These are phyloP conservation scores for Antedon mediterranea DNA, from an alignment of 53 echinoderm and acorn worm species.

Conservation along the genomic window DNA sequence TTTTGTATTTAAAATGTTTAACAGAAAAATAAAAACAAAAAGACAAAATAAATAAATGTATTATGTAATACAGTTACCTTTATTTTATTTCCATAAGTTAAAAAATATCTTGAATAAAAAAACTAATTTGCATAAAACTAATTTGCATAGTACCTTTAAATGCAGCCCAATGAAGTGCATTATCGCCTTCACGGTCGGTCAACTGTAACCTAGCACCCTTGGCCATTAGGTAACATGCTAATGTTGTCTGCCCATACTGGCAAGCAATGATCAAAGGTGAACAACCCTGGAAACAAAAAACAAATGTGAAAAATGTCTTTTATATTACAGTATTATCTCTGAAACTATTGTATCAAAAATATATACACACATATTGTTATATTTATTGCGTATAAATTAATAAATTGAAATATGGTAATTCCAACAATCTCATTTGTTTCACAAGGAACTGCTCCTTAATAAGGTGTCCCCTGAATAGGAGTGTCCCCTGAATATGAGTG, in stretches of 20 bases:
- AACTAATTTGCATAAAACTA: background rate
- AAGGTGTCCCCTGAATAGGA: no score
- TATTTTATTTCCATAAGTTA: no score
- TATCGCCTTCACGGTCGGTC: constrained; percentile 90
- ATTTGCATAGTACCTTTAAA: constrained; percentile 57
- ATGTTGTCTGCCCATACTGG: constrained; percentile 93
- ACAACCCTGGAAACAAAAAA: constrained; percentile 50
- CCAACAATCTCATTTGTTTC: no score
- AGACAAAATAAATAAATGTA: no score
- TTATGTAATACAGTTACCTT: no score
- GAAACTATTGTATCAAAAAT: background rate
- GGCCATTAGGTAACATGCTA: constrained; percentile 94
- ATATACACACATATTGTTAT: background rate
- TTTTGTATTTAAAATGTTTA: no score
- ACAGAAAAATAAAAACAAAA: no score
- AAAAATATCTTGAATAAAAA: no score
- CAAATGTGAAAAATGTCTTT: background rate
- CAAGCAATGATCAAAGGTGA: constrained; percentile 88
- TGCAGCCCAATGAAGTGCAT: constrained; percentile 94
- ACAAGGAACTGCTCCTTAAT: no score
- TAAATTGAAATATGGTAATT: no score
- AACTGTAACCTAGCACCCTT: constrained; percentile 94
- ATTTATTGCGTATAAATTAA: background rate
- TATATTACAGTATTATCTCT: no score
- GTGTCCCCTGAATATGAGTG: no score